A percentile compares a stretch with the other conserved stretches of the same genome.
phyloP scores from a whole-genome alignment of 2,888 invertebrate genomes.

The Thysanoteuthis rhombus region DNA sequence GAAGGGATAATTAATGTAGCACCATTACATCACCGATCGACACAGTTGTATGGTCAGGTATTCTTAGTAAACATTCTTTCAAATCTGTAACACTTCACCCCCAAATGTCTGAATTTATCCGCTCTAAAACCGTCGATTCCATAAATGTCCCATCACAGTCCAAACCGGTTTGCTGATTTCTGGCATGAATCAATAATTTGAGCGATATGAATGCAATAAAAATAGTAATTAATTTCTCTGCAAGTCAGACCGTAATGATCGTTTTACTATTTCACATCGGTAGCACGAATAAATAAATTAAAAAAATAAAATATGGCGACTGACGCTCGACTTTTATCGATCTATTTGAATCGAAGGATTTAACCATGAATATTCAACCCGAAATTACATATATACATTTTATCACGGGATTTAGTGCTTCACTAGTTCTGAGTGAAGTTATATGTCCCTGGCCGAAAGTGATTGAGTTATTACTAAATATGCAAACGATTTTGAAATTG shows the following conservation, averaged over 20 bases:
- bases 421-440: too few species aligned
- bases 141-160: not conserved
- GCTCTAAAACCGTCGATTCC: not conserved
- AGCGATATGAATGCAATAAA: not conserved
- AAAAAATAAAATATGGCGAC: not conserved
- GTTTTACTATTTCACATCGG: not conserved
- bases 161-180: not conserved
- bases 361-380: not conserved
- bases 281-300: not conserved
- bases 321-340: not conserved
- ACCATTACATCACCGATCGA: not conserved
- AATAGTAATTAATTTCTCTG: conserved; percentile 12
- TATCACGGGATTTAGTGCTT: too few species aligned
- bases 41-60: not conserved
- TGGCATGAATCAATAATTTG: not conserved
- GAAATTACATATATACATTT: too few species aligned
- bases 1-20: not conserved
- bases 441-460: too few species aligned
- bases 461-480: too few species aligned
- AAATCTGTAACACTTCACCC: not conserved
- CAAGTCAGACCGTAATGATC: not conserved
- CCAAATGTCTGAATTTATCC: not conserved
- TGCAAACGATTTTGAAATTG: too few species aligned
- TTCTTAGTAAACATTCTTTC: not conserved
- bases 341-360: not conserved